Evolutionary conservation across 2,888 invertebrate genomes (phyloP).

Genomic region (Heliconius cydno): DNA sequence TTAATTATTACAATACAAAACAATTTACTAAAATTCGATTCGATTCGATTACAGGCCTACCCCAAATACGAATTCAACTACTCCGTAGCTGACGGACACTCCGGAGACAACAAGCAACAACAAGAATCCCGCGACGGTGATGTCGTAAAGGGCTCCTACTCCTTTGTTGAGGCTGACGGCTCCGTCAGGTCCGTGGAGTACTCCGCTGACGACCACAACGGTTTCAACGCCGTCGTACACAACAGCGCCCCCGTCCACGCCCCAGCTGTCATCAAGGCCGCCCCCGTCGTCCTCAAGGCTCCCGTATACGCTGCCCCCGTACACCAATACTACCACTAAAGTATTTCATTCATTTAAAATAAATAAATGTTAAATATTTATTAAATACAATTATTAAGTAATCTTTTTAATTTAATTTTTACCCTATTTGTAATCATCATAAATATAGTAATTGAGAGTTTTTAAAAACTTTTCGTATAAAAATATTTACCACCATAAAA

Average conservation of each 20-base stretch:
- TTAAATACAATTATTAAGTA: conserved; percentile 59
- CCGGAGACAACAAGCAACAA: conserved; percentile 80
- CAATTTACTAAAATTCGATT: background rate
- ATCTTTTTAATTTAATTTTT: background rate
- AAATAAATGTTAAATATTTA: conserved; percentile 55
- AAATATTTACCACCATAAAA: background rate
- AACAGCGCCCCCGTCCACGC: conserved; percentile 65
- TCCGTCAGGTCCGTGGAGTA: conserved; percentile 77
- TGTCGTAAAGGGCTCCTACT: conserved; percentile 78
- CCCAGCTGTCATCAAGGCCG: conserved; percentile 63
- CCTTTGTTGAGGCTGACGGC: conserved; percentile 78
- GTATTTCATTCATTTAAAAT: background rate
- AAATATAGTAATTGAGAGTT: background rate
- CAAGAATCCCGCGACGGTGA: conserved; percentile 79
- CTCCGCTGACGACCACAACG: conserved; percentile 78
- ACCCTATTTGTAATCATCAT: background rate
- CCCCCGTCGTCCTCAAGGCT: conserved; percentile 55
- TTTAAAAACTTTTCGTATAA: background rate
- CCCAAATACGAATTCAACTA: conserved; percentile 76
- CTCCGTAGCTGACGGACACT: conserved; percentile 78
- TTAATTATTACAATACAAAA: background rate
- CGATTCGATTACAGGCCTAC: conserved; percentile 53
- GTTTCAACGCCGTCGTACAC: conserved; percentile 70
- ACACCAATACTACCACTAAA: conserved; percentile 62
- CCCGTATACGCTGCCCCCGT: conserved; percentile 55